Conservation (phyloP, 1,140 invertebrate species). For the Oppia nitens region DNA sequence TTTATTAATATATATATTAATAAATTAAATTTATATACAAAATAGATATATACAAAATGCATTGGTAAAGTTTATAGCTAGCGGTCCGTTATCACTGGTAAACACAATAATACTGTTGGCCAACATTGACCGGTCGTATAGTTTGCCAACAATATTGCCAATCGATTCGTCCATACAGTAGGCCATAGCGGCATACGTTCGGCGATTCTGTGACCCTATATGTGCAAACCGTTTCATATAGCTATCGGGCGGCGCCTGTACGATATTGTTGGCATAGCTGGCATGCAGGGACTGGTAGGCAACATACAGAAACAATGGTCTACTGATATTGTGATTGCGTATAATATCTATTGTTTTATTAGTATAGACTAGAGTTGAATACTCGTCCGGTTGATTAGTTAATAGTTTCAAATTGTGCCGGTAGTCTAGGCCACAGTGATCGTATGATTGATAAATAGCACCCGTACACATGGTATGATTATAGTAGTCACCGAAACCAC, state of each 20-base stretch:
- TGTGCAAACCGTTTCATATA: constrained; percentile 6
- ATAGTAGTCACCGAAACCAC: constrained; percentile 64
- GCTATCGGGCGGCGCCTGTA: constrained; percentile 5
- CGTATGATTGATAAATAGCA: too few relatives aligned
- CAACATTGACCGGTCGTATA: constrained; percentile 22
- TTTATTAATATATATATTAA: too few relatives aligned
- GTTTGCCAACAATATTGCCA: constrained; percentile 22
- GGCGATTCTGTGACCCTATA: constrained; percentile 8
- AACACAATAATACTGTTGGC: constrained; percentile 27
- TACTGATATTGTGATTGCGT: constrained; percentile 39
- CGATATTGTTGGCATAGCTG: not conserved
- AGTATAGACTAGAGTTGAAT: constrained; percentile 66
- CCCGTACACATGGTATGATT: constrained; percentile 38
- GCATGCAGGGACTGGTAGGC: constrained; percentile 7
- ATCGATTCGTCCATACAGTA: constrained; percentile 14
- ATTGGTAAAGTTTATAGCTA: constrained; percentile 29
- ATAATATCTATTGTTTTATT: constrained; percentile 51
- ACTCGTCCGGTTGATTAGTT: constrained; percentile 56
- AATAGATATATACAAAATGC: too few relatives aligned
- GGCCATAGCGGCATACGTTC: constrained; percentile 14
- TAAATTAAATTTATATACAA: too few relatives aligned
- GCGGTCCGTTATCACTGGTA: constrained; percentile 28
- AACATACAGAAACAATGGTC: constrained; percentile 13
- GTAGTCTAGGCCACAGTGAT: constrained; percentile 56
- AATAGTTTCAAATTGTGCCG: constrained; percentile 44